A percentile compares a stretch with the other conserved stretches of the same genome.
phyloP scores from a whole-genome alignment of 2,888 invertebrate species.

The Pyrocoelia pectoralis region DNA sequence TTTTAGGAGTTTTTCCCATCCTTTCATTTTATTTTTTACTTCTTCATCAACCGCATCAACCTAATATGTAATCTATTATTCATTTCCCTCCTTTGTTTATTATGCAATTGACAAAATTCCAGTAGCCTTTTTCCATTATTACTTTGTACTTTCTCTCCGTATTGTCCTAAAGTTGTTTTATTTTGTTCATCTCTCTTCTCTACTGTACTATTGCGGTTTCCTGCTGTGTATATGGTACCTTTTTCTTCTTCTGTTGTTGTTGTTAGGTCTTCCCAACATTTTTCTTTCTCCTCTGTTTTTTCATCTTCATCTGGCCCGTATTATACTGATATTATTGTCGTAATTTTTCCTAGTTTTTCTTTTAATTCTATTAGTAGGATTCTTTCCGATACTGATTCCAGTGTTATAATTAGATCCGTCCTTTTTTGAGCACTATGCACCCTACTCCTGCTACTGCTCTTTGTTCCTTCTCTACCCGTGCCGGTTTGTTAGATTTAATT shows the following conservation, averaged over 20 bases:
- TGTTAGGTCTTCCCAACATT: constrained; percentile 25
- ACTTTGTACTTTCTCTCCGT: constrained; percentile 25
- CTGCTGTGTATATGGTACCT: constrained; percentile 18
- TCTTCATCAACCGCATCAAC: neutral
- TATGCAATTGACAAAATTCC: constrained; percentile 22
- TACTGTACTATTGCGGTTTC: constrained; percentile 24
- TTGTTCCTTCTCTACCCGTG: no score
- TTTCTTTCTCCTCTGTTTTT: constrained; percentile 14
- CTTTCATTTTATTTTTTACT: neutral
- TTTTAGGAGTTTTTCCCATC: neutral
- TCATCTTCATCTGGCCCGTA: constrained; percentile 20
- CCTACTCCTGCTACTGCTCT: constrained; percentile 20
- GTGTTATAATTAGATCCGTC: neutral
- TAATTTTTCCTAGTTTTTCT: neutral
- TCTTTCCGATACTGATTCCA: neutral
- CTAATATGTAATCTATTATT: constrained; percentile 23
- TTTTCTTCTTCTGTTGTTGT: constrained; percentile 12
- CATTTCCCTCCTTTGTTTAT: constrained; percentile 13
- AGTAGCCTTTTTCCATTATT: constrained; percentile 31
- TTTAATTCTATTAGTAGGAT: neutral
- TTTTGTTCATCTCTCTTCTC: constrained; percentile 11
- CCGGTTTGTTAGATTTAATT: no score
- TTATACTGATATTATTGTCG: constrained; percentile 8
- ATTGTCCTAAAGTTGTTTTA: constrained; percentile 17
- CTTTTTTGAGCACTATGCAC: constrained; percentile 12